Percentiles rank a stretch among this genome's conserved stretches.
These are phyloP conservation scores for Lichenostomus cassidix DNA, from an alignment of 2,113 vertebrate species.

Conservation along the genomic window DNA sequence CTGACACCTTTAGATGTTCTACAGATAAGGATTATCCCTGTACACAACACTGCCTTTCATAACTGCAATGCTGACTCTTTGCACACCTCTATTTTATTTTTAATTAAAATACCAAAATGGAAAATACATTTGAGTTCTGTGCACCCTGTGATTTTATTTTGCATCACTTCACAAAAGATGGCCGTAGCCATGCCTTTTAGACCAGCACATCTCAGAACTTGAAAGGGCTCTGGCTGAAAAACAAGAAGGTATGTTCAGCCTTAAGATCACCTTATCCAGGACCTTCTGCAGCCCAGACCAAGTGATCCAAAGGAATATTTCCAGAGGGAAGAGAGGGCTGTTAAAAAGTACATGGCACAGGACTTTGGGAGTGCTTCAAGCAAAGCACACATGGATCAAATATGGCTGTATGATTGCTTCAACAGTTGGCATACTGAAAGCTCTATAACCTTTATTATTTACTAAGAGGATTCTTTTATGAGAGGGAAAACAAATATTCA, in stretches of 20 bases:
- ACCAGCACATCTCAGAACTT: neutral
- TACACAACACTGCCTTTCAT: neutral
- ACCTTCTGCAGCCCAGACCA: neutral
- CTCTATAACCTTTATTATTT: neutral
- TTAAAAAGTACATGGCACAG: neutral
- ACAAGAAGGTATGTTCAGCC: neutral
- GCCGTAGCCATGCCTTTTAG: neutral
- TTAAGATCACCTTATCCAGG: neutral
- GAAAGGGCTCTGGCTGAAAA: neutral
- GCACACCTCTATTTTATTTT: no score
- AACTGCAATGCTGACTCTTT: neutral
- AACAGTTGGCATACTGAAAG: neutral
- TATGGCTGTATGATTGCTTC: neutral
- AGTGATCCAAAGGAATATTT: neutral
- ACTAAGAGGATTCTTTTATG: neutral
- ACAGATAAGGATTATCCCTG: neutral
- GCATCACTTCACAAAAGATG: neutral
- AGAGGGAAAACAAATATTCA: neutral
- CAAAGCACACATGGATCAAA: neutral
- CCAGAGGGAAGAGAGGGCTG: neutral
- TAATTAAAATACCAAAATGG: neutral
- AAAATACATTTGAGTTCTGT: neutral
- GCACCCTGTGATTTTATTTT: neutral
- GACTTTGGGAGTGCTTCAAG: neutral
- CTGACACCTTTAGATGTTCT: neutral